These are phyloP conservation scores for Equus quagga DNA, from an alignment of 2,113 vertebrate species.

Conservation along the genomic window DNA sequence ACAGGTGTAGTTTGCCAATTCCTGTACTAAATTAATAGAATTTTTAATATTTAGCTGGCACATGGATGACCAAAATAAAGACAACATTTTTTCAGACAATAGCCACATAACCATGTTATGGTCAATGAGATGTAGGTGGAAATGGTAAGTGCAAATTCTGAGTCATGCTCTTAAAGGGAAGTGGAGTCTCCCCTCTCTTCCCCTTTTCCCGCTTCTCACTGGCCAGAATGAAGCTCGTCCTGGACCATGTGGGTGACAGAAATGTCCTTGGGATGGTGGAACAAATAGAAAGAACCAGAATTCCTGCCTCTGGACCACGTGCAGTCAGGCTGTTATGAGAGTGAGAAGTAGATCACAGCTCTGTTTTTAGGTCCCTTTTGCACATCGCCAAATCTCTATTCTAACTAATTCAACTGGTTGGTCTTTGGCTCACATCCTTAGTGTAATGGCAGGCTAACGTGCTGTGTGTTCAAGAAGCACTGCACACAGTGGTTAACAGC, in stretches of 20 bases:
- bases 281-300: not conserved
- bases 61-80: not conserved
- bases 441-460: not conserved
- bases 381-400: not conserved
- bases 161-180: not conserved
- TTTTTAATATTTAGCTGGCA: conserved; percentile 38
- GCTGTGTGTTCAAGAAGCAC: not conserved
- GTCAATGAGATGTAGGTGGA: not conserved
- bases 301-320: not conserved
- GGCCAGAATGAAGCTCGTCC: not conserved
- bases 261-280: not conserved
- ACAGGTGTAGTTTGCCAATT: not conserved
- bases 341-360: not conserved
- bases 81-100: not conserved
- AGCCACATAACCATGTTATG: not conserved
- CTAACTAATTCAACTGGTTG: not conserved
- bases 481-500: not conserved
- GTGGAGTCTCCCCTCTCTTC: no score
- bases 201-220: not conserved
- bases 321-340: not conserved
- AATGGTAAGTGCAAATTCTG: not conserved
- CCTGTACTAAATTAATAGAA: not conserved
- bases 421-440: not conserved
- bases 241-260: not conserved
- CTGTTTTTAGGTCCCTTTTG: not conserved